A percentile compares a stretch with the other conserved stretches of the same genome.
phyloP scores from a whole-genome alignment of 2,113 vertebrate species.

The Nipponia nippon region DNA sequence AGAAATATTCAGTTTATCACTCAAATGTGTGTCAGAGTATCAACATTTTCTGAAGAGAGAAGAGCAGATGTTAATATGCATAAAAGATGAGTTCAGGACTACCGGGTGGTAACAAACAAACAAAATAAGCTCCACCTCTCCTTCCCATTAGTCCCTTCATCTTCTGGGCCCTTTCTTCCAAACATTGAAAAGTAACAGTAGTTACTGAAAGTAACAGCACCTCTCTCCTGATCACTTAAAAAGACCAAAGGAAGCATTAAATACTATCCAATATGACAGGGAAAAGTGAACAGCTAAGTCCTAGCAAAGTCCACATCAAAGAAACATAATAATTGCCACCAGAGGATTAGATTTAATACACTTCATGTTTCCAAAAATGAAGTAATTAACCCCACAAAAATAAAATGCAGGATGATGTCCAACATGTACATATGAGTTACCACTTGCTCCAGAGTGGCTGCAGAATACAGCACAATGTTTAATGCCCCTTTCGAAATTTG shows the following conservation, averaged over 20 bases:
- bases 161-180: neutral
- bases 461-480: neutral
- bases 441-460: neutral
- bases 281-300: neutral
- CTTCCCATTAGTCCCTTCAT: neutral
- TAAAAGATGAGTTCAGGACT: slow-evolving; percentile 2
- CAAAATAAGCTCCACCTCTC: neutral
- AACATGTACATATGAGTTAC: fast-evolving
- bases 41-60: neutral
- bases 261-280: neutral
- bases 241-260: neutral
- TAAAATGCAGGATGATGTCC: neutral
- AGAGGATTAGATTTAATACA: neutral
- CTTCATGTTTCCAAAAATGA: neutral
- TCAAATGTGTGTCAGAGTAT: neutral
- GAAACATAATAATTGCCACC: fast-evolving
- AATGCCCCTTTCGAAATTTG: neutral
- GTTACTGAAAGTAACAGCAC: neutral
- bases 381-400: neutral
- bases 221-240: neutral
- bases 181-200: neutral
- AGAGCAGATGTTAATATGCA: slow-evolving; percentile 18
- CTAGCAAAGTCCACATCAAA: neutral
- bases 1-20: neutral
- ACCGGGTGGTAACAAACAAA: neutral